These are phyloP conservation scores for Nasonovia ribisnigri DNA, from an alignment of 2,888 invertebrate genomes.

Conservation along the genomic window DNA sequence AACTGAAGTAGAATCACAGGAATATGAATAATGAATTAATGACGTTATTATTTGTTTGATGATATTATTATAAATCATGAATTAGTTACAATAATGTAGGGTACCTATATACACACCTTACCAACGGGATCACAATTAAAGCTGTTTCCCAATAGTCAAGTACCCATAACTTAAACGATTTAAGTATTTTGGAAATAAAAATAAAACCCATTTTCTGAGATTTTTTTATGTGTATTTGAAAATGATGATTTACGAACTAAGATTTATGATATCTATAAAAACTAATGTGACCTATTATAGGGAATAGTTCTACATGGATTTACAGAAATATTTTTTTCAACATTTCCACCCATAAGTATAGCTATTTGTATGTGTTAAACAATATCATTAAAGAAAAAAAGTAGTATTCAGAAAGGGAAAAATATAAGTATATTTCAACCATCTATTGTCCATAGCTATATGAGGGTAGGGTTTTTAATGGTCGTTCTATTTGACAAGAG, in stretches of 20 bases:
- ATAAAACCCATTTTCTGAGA: not conserved
- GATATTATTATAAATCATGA: not conserved
- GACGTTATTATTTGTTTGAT: not conserved
- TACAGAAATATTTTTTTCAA: not conserved
- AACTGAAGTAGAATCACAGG: not conserved
- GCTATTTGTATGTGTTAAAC: slow-evolving; percentile 22
- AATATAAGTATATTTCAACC: slow-evolving; percentile 32
- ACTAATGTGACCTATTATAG: not conserved
- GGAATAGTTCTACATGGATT: not conserved
- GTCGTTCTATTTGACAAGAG: slow-evolving; percentile 47
- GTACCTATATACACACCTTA: not conserved
- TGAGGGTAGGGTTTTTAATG: slow-evolving; percentile 46
- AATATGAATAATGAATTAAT: not conserved
- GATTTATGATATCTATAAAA: slow-evolving; percentile 5
- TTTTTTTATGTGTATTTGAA: not conserved
- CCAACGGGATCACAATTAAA: not conserved
- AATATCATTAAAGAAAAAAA: not conserved
- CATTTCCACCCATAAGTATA: not conserved
- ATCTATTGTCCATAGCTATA: not conserved
- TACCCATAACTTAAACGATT: not conserved
- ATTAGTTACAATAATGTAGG: not conserved
- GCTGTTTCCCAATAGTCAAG: not conserved
- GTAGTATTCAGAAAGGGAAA: slow-evolving; percentile 15
- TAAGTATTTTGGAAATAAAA: not conserved
- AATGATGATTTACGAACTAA: slow-evolving; percentile 5